Conservation (phyloP, 2,888 invertebrate species). For the Pheosia tremula region DNA sequence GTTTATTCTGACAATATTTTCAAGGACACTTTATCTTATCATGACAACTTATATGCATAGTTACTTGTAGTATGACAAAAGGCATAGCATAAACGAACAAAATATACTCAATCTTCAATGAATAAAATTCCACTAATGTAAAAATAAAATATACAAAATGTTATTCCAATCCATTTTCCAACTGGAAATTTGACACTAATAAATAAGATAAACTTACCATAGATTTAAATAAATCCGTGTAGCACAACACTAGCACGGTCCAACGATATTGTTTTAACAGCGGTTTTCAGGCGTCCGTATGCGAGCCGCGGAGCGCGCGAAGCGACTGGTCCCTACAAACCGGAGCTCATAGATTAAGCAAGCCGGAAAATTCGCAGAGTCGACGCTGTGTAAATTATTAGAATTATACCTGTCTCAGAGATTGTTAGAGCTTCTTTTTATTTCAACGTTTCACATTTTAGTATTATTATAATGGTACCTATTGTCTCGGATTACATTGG, state of each 20-base stretch:
- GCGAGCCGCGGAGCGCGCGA: slow-evolving; percentile 44
- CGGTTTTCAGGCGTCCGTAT: slow-evolving; percentile 42
- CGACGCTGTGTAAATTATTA: slow-evolving; percentile 25
- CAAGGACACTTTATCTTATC: too few species aligned
- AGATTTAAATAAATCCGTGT: slow-evolving; percentile 22
- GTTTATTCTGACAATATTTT: too few species aligned
- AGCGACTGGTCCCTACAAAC: slow-evolving; percentile 50
- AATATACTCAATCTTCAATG: too few species aligned
- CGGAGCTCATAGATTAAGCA: slow-evolving; percentile 50
- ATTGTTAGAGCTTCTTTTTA: not conserved
- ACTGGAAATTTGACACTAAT: not conserved
- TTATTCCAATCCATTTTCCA: not conserved
- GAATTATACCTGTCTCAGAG: slow-evolving; percentile 21
- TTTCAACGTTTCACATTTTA: too few species aligned
- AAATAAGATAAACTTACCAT: slow-evolving; percentile 23
- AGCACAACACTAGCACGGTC: slow-evolving; percentile 30
- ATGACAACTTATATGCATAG: too few species aligned
- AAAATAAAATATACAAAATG: not conserved
- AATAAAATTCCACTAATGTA: not conserved
- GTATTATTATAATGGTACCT: too few species aligned
- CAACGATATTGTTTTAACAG: slow-evolving; percentile 31
- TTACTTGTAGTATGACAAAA: too few species aligned
- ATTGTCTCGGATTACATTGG: too few species aligned
- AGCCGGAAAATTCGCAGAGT: slow-evolving; percentile 29
- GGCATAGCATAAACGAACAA: too few species aligned